Evolutionary conservation across 2,888 invertebrate species (phyloP), one percentile per base, ranked within the genome.

Genomic region (Sinhomidia bicolor): DNA sequence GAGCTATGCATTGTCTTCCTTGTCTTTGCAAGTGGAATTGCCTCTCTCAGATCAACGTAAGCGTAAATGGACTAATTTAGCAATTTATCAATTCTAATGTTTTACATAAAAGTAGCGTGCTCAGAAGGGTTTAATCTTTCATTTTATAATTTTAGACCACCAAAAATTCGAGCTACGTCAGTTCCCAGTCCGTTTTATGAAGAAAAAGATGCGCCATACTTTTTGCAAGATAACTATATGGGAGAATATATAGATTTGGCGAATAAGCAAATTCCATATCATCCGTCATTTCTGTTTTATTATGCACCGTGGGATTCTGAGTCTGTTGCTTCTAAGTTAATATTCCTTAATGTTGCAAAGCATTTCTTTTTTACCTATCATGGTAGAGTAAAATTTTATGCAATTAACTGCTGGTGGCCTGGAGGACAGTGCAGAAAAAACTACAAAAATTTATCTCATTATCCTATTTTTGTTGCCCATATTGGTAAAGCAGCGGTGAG

Each of bases 301-400:
- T 92, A 92, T 41, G 92, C 92, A 60, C 91, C 91, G 0, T 92
- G 92, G 92, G 92, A 92, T 54, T 91, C 92, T 0, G 92, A 92
- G 54, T 90, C 89, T n/a, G 89, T 92, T 10, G 91, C 89, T 14
- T 85, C 91, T 1, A 90, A 90, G 82, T 23, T 71, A 6, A 91
- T 91, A 10, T 92, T 92, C 83, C 60, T 91, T 9, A 81, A 79
- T 26, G 91, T 92, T 3, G 92, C 92, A 44, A 85, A 91, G 44
- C 89, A 91, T 86, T 92, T 92, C 74, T 85, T 90, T 41, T 71
- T 82, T 14, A 80, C 89, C 1, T 32, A 88, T 12, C 90, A 90
- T 36, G 89, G 89, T 10, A 84, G 89, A 79, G 80, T 92, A 14
- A 91, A 90, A 57, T 92, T 92, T 65, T 90, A 90, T 80, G 91